These are phyloP conservation scores for Atrichornis clamosus DNA, from an alignment of 2,113 vertebrate genomes.

Conservation along the genomic window DNA sequence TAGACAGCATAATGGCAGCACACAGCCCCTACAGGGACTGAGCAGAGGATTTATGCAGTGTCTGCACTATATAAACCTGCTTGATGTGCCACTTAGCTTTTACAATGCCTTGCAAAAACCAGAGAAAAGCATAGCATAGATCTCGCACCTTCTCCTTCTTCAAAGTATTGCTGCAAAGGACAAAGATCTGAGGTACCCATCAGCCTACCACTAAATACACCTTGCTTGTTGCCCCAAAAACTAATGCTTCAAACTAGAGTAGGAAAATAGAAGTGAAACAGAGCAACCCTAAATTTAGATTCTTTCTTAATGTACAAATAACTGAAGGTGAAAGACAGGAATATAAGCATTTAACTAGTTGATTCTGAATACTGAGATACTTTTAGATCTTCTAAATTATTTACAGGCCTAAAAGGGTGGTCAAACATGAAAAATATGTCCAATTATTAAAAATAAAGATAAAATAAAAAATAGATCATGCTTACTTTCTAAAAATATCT, in stretches of 20 bases:
- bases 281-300: constrained; percentile 18
- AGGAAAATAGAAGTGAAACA: not conserved
- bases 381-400: constrained; percentile 63
- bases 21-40: not conserved
- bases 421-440: constrained; percentile 49
- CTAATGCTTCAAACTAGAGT: not conserved
- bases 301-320: not conserved
- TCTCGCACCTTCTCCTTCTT: not conserved
- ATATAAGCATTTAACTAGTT: constrained; percentile 38
- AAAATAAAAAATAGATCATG: constrained; percentile 41
- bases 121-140: not conserved
- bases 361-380: constrained; percentile 16
- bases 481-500: constrained; percentile 48
- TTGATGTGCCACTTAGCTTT: constrained; percentile 1
- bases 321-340: constrained; percentile 24
- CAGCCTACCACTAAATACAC: not conserved
- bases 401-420: constrained; percentile 49
- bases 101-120: not conserved
- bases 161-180: not conserved
- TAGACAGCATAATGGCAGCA: constrained; percentile 42
- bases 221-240: not conserved
- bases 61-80: constrained; percentile 8
- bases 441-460: constrained; percentile 52
- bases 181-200: not conserved
- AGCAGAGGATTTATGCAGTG: constrained; percentile 35